Base-by-base conservation (phyloP, 1,140 invertebrate genomes). In the roundworm (Caenorhabditis elegans) region DNA sequence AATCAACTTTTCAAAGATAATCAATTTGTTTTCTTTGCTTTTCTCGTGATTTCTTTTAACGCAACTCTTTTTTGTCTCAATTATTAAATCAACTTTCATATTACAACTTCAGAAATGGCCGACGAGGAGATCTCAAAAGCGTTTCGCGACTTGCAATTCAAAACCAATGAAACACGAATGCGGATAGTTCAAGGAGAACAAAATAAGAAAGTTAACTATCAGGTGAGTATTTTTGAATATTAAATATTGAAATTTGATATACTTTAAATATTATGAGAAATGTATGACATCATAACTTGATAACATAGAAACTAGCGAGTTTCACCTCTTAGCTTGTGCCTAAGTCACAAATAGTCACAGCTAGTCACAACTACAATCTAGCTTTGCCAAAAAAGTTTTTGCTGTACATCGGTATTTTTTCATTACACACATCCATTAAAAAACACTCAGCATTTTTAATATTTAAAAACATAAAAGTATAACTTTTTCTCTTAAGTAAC, bases 111-210 rank as follows among this genome's bases (percentile, higher is more conserved):
- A n/a, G 47, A 49, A 34, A 77, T 49, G 48, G 48, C 46, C 19
- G 76, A 77, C 11, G 48, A 77, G 19, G 46, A 65, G n/a, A 51
- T 53, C 51, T 49, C 65, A 8, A 70, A 81, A 46, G 80, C 80
- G 13, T 81, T 81, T 31, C 80, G 60, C 19, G 80, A 81, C 31
- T 28, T 81, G 24, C 80, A 81, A 47, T 81, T 81, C 36, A 76
- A 77, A 46, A 81, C 80, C 8, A 81, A 81, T 60, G 80, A 81
- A 24, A 81, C 80, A 4, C 11, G 80, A 51, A 36, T 47, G 43
- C 26, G 75, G 22, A 81, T 81, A 22, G 36, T 60, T 11, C 80
- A 81, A 48, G 80, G 80, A 43, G 80, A 81, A 28, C 48, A 46
- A 17, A 76, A 48, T 13, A 81, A 81, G 24, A 75, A 47, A 48